Evolutionary conservation across 2,888 invertebrate species (phyloP).

Genomic region (Pyrrhia umbra): DNA sequence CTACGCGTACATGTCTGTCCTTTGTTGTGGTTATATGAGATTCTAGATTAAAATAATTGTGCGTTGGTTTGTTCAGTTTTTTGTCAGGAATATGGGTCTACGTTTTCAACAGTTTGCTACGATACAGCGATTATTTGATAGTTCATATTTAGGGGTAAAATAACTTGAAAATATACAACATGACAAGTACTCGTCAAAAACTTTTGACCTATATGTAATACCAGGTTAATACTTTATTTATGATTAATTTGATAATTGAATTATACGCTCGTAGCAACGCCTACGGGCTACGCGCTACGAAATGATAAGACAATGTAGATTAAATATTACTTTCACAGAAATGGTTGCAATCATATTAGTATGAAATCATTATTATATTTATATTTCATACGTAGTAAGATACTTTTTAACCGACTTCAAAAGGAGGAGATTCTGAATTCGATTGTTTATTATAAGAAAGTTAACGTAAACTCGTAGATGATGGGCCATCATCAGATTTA

Average conservation of each 20-base stretch:
- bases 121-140: neutral
- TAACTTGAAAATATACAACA: no score
- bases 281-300: constrained; percentile 41
- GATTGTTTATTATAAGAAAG: no score
- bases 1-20: constrained; percentile 6
- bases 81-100: neutral
- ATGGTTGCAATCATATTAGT: neutral
- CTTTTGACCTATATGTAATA: no score
- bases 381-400: no score
- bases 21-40: constrained; percentile 37
- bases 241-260: neutral
- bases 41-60: constrained; percentile 13
- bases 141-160: neutral
- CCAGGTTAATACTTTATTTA: neutral
- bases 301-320: constrained; percentile 10
- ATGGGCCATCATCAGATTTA: no score
- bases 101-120: neutral
- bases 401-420: no score
- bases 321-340: neutral
- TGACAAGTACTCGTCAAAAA: no score
- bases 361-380: neutral
- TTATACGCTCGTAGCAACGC: constrained; percentile 4
- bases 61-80: neutral
- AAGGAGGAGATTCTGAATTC: no score
- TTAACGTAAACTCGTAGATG: no score